phyloP scores from a whole-genome alignment of 2,888 invertebrate species.

The Erebia ligea region DNA sequence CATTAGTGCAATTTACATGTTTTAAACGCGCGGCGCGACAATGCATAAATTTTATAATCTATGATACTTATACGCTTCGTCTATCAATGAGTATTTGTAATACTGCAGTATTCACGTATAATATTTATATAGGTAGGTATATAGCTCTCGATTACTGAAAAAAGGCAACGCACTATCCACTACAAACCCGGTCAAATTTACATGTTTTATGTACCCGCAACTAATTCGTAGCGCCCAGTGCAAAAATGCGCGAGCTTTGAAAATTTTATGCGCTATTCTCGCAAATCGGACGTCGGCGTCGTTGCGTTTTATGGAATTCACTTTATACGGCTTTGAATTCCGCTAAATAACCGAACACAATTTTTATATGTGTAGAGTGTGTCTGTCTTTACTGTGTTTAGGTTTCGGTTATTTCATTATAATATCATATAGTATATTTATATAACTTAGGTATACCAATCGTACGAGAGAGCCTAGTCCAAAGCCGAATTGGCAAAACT shows the following conservation, averaged over 20 bases:
- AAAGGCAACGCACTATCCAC: not conserved
- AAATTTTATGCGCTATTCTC: constrained; percentile 77
- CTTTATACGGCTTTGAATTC: constrained; percentile 49
- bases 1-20: too few relatives aligned
- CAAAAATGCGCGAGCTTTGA: constrained; percentile 52
- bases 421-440: too few relatives aligned
- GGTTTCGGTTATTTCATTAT: constrained; percentile 26
- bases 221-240: constrained; percentile 12
- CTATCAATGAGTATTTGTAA: not conserved
- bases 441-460: too few relatives aligned
- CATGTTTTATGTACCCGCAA: constrained; percentile 16
- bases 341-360: constrained; percentile 7
- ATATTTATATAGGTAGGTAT: not conserved
- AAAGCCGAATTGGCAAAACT: too few relatives aligned
- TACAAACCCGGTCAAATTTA: constrained; percentile 2
- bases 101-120: not conserved
- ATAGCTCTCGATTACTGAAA: not conserved
- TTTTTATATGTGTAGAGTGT: constrained; percentile 10
- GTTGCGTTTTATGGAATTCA: constrained; percentile 67
- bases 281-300: constrained; percentile 73
- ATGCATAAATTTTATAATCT: too few relatives aligned
- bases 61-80: not conserved
- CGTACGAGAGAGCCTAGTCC: too few relatives aligned
- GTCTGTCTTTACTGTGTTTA: constrained; percentile 27
- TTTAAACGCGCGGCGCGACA: too few relatives aligned